These are phyloP conservation scores for Nemoura dubitans DNA, from an alignment of 2,888 invertebrate genomes.

Conservation along the genomic window DNA sequence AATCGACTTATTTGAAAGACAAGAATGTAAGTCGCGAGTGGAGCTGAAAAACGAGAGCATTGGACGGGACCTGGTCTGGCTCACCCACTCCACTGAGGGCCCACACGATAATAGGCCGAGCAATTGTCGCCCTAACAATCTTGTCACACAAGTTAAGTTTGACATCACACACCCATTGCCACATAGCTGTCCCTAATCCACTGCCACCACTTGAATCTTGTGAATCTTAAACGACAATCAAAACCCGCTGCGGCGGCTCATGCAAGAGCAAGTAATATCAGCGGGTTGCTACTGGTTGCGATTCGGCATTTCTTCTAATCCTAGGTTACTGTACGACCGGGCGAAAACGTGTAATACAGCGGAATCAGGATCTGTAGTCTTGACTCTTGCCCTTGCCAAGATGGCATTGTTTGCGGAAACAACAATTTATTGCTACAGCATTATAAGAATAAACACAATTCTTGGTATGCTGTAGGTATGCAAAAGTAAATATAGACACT, in stretches of 20 bases:
- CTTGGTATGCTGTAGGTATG: too few relatives aligned
- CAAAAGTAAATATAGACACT: too few relatives aligned
- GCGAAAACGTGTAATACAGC: too few relatives aligned
- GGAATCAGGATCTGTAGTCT: too few relatives aligned
- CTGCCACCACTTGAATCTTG: neutral
- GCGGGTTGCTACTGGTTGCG: neutral
- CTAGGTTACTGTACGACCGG: too few relatives aligned
- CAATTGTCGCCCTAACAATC: neutral
- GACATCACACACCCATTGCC: neutral
- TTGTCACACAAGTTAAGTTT: neutral
- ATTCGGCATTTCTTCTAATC: too few relatives aligned
- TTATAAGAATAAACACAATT: too few relatives aligned
- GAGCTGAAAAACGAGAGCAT: too few relatives aligned
- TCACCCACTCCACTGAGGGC: neutral
- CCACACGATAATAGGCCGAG: neutral
- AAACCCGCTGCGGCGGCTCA: neutral
- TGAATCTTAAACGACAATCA: neutral
- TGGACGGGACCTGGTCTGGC: too few relatives aligned
- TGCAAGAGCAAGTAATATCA: neutral
- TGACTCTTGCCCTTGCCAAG: too few relatives aligned
- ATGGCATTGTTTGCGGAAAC: too few relatives aligned
- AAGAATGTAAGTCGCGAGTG: neutral
- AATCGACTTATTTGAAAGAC: neutral
- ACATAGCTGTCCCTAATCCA: neutral
- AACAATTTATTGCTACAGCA: too few relatives aligned